A percentile compares a stretch with the other conserved stretches of the same genome.
These are phyloP conservation scores for Montipora capricornis DNA, from an alignment of 64 coral and sea anemone species.

Conservation along the genomic window DNA sequence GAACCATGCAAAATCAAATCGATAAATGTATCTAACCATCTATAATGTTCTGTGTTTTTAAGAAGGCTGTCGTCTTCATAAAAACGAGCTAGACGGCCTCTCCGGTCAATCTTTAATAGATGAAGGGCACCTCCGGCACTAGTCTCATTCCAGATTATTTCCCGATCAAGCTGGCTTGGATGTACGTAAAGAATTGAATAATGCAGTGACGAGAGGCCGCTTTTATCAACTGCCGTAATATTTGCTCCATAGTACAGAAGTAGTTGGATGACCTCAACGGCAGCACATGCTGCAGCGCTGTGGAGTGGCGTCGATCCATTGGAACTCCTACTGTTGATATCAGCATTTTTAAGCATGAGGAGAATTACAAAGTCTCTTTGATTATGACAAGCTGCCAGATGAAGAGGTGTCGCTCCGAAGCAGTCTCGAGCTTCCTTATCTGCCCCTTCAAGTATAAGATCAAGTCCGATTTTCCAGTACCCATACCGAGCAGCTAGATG, in stretches of 20 bases:
- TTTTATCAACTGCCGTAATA: constrained; percentile 19
- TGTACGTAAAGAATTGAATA: neutral
- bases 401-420: constrained; percentile 20
- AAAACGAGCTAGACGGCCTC: neutral
- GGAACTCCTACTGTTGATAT: neutral
- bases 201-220: neutral
- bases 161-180: neutral
- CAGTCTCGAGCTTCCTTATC: neutral
- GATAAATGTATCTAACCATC: constrained; percentile 1
- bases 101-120: neutral
- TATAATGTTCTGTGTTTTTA: neutral
- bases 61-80: neutral
- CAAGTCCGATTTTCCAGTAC: neutral
- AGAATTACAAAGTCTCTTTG: neutral
- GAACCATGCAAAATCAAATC: neutral
- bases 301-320: constrained; percentile 46
- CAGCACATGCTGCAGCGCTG: constrained; percentile 35
- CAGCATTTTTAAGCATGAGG: neutral
- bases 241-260: constrained; percentile 2
- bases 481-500: constrained; percentile 1
- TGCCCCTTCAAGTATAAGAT: neutral
- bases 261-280: neutral
- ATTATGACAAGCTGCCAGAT: constrained; percentile 50
- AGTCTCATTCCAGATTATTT: neutral
- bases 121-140: neutral